Evolutionary conservation across 1,140 invertebrate genomes (phyloP), one percentile per base, ranked within the genome.

Genomic region (Metopolophium dirhodum): DNA sequence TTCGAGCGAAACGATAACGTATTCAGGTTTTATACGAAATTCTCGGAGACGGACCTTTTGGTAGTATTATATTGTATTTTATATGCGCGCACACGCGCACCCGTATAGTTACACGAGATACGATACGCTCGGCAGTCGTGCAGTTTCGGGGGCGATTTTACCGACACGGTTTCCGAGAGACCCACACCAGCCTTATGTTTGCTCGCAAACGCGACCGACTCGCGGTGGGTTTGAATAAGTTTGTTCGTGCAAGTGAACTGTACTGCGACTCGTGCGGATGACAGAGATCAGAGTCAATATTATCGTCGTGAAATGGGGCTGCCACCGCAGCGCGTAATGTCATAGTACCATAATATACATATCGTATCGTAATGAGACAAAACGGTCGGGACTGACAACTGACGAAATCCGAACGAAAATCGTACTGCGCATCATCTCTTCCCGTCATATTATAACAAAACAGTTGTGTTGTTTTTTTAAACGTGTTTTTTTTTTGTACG

Each of bases 341-440:
- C 7, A 77, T n/a, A 68, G 3, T 41, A 41, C 3, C 3, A 41
- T 41, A 3, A 3, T 41, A 41, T 41, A 41, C 41, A 41, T 41
- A 41, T 41, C 3, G 4, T 14, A 61, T 30, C 11, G 57, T 30
- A 30, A 61, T 61, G 4, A 30, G 30, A 77, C 14, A n/a, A 77
- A n/a, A n/a, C 14, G 30, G 6, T n/a, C 18, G 14, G 2, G 30
- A 77, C 3, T n/a, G 0, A n/a, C n/a, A 30, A 18, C 14, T n/a
- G 14, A 6, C 14, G n/a, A n/a, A 20, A n/a, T n/a, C n/a, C n/a
- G 4, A n/a, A 77, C 30, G 0, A 0, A n/a, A n/a, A 77, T n/a
- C 18, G 1, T 18, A n/a, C 11, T 6, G 11, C n/a, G 11, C n/a
- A 18, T 61, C 0, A 14, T 11, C 8, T 68, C n/a, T 68, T 18